Conservation (phyloP, 2,113 vertebrate genomes). For the Tachysurus vachellii region DNA sequence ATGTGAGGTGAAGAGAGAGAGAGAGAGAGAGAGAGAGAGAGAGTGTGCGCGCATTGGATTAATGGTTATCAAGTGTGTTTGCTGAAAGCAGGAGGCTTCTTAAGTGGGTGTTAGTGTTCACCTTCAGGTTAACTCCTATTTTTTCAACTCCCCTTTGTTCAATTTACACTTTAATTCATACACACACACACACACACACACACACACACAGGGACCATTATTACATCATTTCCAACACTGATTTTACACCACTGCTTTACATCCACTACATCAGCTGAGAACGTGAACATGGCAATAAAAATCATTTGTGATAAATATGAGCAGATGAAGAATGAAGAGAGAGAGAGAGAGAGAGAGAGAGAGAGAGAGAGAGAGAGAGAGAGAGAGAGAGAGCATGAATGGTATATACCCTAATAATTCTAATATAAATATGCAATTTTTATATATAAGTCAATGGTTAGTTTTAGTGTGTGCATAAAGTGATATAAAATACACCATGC, state of each 20-base stretch:
- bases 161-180: background rate
- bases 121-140: slow-evolving; percentile 2
- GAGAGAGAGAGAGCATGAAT: slow-evolving; percentile 64
- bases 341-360: slow-evolving; percentile 62
- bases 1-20: slow-evolving; percentile 24
- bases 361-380: too few relatives aligned
- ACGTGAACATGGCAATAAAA: background rate
- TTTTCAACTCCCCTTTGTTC: slow-evolving; percentile 8
- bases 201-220: background rate
- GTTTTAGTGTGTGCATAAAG: slow-evolving; percentile 76
- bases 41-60: slow-evolving; percentile 20
- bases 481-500: slow-evolving; percentile 82
- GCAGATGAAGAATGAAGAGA: slow-evolving; percentile 57
- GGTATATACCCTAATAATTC: slow-evolving; percentile 33
- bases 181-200: background rate
- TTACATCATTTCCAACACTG: background rate
- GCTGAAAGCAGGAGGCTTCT: slow-evolving; percentile 28
- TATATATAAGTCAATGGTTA: too few relatives aligned
- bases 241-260: background rate
- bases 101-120: slow-evolving; percentile 17
- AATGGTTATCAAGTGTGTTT: slow-evolving; percentile 49
- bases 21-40: slow-evolving; percentile 26
- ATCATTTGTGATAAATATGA: background rate
- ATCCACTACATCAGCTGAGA: background rate
- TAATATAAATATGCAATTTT: too few relatives aligned